Conservation (phyloP, 2,113 vertebrate genomes). For the human (Homo sapiens) region GRCh38 chr3:82470001-82470500, state of each 20-base stretch:
- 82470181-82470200: background rate
- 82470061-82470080: background rate
- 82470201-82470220: background rate
- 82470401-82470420: background rate
- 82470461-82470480: background rate
- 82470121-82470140: background rate
- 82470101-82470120: background rate
- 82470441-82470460: background rate
- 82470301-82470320: background rate
- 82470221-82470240: background rate
- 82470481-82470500: background rate
- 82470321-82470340: background rate
- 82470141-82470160: background rate
- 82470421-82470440: background rate
- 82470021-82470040: conserved; percentile 50
- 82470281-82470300: background rate
- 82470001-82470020: background rate
- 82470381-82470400: background rate
- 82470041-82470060: background rate
- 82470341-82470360: background rate
- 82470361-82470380: background rate
- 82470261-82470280: background rate
- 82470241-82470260: background rate
- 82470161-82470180: background rate
- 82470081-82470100: background rate